Percentiles rank a stretch among this genome's conserved stretches.
Evolutionary conservation across 1,140 invertebrate genomes (phyloP).

Genomic region (Drosophila kanapiae): DNA sequence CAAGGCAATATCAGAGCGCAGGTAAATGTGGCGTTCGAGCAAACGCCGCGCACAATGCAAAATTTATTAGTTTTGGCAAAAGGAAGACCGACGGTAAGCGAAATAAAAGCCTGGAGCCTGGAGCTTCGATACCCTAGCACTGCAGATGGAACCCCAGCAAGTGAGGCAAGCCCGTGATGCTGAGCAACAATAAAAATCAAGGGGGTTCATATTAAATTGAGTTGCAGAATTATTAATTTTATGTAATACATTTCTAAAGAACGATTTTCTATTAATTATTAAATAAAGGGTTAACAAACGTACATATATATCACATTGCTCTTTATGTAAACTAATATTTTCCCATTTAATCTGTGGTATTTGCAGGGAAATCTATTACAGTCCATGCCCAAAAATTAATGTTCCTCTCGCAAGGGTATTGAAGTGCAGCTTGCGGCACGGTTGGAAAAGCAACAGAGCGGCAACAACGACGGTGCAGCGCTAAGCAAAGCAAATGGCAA

Average conservation of each 20-base stretch:
- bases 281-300: too few species aligned
- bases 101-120: slow-evolving; percentile 7
- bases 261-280: too few species aligned
- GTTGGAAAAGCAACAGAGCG: slow-evolving; percentile 1
- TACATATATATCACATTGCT: too few species aligned
- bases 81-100: slow-evolving; percentile 10
- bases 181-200: neutral
- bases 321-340: too few species aligned
- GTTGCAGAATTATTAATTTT: too few species aligned
- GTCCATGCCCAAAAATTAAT: neutral
- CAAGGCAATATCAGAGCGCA: slow-evolving; percentile 7
- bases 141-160: neutral
- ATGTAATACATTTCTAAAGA: too few species aligned
- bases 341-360: neutral
- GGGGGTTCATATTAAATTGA: too few species aligned
- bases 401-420: neutral
- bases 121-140: neutral
- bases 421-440: neutral
- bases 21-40: slow-evolving; percentile 19
- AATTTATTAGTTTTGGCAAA: slow-evolving; percentile 22
- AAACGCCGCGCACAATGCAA: slow-evolving; percentile 22
- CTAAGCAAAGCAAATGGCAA: slow-evolving; percentile 15
- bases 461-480: slow-evolving; percentile 1
- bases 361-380: neutral
- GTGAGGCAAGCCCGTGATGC: too few species aligned